Conservation (phyloP, 2,797 vertebrate species). For the Lindbergichthys nudifrons region DNA sequence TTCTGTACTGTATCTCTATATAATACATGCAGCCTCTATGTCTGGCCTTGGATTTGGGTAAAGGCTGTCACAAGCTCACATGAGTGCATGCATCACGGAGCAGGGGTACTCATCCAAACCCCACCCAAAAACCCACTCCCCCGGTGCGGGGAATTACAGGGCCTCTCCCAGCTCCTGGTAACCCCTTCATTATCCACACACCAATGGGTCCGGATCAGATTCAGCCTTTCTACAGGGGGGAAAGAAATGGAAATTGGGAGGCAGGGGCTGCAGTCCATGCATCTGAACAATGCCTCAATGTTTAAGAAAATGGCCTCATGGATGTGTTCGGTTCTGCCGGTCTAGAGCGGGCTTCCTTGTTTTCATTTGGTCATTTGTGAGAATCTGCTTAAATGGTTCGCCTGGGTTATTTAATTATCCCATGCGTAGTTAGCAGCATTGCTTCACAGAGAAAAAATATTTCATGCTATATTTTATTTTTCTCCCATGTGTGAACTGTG, state of each 20-base stretch:
- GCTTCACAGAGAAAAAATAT: slow-evolving; percentile 31
- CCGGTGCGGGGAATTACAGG: slow-evolving; percentile 88
- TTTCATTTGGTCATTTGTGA: slow-evolving; percentile 52
- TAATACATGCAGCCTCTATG: slow-evolving; percentile 79
- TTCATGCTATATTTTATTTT: slow-evolving; percentile 16
- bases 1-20: slow-evolving; percentile 70
- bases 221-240: slow-evolving; percentile 79
- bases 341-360: slow-evolving; percentile 43
- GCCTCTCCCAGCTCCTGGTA: slow-evolving; percentile 88
- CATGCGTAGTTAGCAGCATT: slow-evolving; percentile 34
- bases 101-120: slow-evolving; percentile 88
- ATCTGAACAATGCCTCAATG: slow-evolving; percentile 87
- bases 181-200: slow-evolving; percentile 91
- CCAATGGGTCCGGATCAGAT: slow-evolving; percentile 89
- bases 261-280: slow-evolving; percentile 80
- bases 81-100: slow-evolving; percentile 87
- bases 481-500: slow-evolving; percentile 17
- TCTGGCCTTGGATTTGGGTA: slow-evolving; percentile 85
- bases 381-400: slow-evolving; percentile 22
- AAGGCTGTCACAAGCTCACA: slow-evolving; percentile 85
- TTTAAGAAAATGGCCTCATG: slow-evolving; percentile 77
- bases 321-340: slow-evolving; percentile 62
- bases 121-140: slow-evolving; percentile 87
- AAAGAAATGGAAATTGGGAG: slow-evolving; percentile 80
- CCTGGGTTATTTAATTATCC: slow-evolving; percentile 39